Base-by-base conservation (phyloP, 2,113 vertebrate species). In the Rhinopomastus cyanomelas region DNA sequence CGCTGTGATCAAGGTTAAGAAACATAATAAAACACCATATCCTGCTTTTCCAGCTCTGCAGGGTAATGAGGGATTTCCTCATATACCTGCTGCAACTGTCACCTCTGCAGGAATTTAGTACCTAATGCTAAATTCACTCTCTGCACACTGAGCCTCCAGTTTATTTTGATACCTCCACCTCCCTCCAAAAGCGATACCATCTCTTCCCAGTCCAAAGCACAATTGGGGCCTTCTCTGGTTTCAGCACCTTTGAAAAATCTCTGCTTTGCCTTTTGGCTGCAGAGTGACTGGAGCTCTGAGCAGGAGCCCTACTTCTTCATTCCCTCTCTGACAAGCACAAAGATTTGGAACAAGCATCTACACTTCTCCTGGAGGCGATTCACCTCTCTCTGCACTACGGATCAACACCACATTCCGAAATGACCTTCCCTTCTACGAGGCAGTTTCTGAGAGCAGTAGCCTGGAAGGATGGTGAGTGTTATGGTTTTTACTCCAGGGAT, bases 31-130 rank as follows among this genome's bases (percentile, higher is more conserved):
- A 93, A 75, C 74, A 57, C 59, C 73, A 8, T 86, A 86, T 68
- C 91, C 95, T 92, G 89, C 91, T 96, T 87, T 93, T 94, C 94
- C 93, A 95, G 93, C 93, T 94, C 91, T 82, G 88, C 87, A 51
- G 82, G 86, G 82, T 88, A 91, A 94, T 18, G 61, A 95, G 85
- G 93, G 94, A 94, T 91, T 95, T 95, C 94, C 95, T 96, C 89
- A 42, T 46, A 36, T 67, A 86, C 87, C 80, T 81, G 80, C 85
- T 86, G 90, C 88, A 86, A 84, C 83, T 91, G 77, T 88, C 92
- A 84, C 94, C 89, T 75, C 49, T 7, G 65, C 72, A 69, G 85
- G 85, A 89, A 89, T 85, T 91, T 55, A 79, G 85, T 25, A 9
- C 56, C 77, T 18, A 27, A 67, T 5, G 14, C 49, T 16, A 16